Percentiles rank a stretch among this genome's conserved stretches.
phyloP scores from a whole-genome alignment of 2,113 vertebrate genomes.

The Osmerus eperlanus region DNA sequence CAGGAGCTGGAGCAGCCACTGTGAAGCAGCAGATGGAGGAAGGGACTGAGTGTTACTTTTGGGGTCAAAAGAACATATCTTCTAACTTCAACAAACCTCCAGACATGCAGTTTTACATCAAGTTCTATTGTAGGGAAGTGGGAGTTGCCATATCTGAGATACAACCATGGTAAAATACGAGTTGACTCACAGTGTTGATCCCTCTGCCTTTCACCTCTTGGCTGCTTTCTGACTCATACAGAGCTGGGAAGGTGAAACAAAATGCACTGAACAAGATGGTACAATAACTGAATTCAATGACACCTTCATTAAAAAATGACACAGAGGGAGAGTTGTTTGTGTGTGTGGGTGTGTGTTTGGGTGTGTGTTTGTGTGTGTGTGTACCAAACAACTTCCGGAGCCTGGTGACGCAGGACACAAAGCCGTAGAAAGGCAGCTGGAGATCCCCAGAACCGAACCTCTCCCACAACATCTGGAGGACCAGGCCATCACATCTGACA shows the following conservation, averaged over 20 bases:
- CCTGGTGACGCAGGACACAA: conserved; percentile 67
- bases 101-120: too few species aligned
- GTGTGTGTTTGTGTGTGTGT: conserved; percentile 16
- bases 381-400: conserved; percentile 72
- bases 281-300: too few species aligned
- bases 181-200: conserved; percentile 69
- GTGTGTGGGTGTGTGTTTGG: neutral
- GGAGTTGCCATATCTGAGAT: too few species aligned
- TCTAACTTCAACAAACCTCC: too few species aligned
- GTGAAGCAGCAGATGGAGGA: conserved; percentile 12
- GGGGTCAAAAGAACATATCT: neutral
- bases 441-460: conserved; percentile 67
- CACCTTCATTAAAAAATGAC: neutral
- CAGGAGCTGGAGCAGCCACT: conserved; percentile 74
- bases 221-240: conserved; percentile 69
- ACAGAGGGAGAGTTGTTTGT: neutral
- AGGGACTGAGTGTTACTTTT: neutral
- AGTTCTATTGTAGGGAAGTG: too few species aligned
- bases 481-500: conserved; percentile 62
- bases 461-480: conserved; percentile 63
- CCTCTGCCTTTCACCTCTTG: conserved; percentile 69
- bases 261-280: neutral
- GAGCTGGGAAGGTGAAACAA: conserved; percentile 50
- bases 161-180: too few species aligned
- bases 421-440: conserved; percentile 64